A percentile compares a stretch with the other conserved stretches of the same genome.
phyloP scores from a whole-genome alignment of 2,797 vertebrate genomes.

The Vireo griseus region DNA sequence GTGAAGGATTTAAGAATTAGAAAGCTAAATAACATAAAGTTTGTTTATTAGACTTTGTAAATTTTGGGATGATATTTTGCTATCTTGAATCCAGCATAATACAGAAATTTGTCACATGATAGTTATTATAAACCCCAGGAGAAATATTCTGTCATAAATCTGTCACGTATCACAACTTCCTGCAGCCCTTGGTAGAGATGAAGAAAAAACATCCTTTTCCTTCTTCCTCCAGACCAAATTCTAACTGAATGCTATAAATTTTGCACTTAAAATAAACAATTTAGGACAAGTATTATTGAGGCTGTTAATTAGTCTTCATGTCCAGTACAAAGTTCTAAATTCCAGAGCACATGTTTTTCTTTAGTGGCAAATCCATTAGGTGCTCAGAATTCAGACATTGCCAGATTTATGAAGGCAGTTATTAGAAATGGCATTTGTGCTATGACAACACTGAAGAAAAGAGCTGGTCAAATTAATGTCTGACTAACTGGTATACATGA shows the following conservation, averaged over 20 bases:
- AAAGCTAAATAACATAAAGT: background rate
- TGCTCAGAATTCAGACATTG: constrained; percentile 9
- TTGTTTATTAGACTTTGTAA: background rate
- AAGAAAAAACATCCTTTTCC: background rate
- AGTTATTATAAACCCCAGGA: background rate
- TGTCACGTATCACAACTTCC: background rate
- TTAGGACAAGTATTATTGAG: constrained; percentile 12
- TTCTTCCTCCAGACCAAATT: background rate
- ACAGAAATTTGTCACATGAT: background rate
- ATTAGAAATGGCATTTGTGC: constrained; percentile 27
- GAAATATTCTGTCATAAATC: background rate
- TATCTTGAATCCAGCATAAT: background rate
- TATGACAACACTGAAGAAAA: background rate
- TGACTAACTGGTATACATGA: background rate
- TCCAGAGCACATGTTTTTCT: constrained; percentile 40
- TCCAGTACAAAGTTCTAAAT: background rate
- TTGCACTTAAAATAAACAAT: constrained; percentile 26
- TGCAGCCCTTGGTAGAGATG: background rate
- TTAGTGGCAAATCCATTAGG: constrained; percentile 37
- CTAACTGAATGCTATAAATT: constrained; percentile 12
- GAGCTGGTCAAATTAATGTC: background rate
- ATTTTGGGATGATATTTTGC: background rate
- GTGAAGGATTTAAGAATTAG: background rate
- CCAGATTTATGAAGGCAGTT: constrained; percentile 34
- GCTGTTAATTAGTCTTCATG: constrained; percentile 19